Conservation (phyloP, 1,140 invertebrate genomes). For the Pentalonia nigronervosa region DNA sequence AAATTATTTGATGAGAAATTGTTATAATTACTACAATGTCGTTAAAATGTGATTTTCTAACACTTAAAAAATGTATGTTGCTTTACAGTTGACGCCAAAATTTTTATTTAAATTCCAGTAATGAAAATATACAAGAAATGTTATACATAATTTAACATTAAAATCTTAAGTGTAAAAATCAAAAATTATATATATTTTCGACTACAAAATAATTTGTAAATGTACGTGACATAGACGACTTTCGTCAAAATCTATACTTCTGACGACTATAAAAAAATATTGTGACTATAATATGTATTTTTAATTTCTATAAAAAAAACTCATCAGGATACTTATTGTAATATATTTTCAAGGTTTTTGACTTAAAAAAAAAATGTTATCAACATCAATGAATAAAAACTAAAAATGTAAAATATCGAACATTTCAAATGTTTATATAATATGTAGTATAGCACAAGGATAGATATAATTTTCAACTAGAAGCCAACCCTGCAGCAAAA, state of each 20-base stretch:
- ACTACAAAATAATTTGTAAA: background rate
- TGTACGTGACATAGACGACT: background rate
- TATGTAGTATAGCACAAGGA: background rate
- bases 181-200: background rate
- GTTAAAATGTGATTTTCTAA: background rate
- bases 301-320: background rate
- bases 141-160: background rate
- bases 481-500: background rate
- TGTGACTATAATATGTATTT: background rate
- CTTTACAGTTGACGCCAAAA: no score
- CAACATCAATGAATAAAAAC: background rate
- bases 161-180: background rate
- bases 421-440: background rate
- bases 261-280: background rate
- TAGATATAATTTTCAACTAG: background rate
- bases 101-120: no score
- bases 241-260: background rate
- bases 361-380: background rate
- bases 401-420: background rate
- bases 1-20: no score
- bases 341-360: background rate
- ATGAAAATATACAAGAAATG: no score
- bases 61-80: background rate
- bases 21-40: no score
- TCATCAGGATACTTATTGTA: background rate